A percentile compares a stretch with the other conserved stretches of the same genome.
Conservation (phyloP, 1,140 invertebrate species). For the Atta colombica region DNA sequence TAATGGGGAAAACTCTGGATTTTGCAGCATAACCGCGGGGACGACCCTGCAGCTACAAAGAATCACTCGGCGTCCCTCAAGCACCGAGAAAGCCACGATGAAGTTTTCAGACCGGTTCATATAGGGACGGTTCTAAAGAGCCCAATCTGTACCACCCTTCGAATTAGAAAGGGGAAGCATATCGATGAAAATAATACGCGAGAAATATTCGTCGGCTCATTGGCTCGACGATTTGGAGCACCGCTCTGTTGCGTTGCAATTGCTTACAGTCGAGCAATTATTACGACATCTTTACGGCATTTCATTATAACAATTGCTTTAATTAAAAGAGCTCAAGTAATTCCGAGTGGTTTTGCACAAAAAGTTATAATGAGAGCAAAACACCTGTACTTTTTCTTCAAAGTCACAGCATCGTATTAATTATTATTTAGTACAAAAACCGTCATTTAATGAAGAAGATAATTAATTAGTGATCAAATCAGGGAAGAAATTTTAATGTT, state of each 20-base stretch:
- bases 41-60: slow-evolving; percentile 73
- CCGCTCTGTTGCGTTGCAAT: neutral
- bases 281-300: slow-evolving; percentile 15
- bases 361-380: slow-evolving; percentile 7
- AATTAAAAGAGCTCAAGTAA: neutral
- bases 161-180: slow-evolving; percentile 24
- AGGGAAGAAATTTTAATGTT: neutral
- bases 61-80: slow-evolving; percentile 71
- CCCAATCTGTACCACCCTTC: slow-evolving; percentile 65
- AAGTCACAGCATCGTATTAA: neutral
- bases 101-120: slow-evolving; percentile 73
- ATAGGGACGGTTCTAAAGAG: slow-evolving; percentile 65
- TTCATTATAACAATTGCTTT: slow-evolving; percentile 26
- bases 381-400: neutral
- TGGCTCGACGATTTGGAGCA: slow-evolving; percentile 7
- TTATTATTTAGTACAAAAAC: neutral
- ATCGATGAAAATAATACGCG: slow-evolving; percentile 59
- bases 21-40: slow-evolving; percentile 76
- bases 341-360: neutral
- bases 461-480: neutral
- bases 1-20: slow-evolving; percentile 71
- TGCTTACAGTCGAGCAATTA: slow-evolving; percentile 41
- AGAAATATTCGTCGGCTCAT: slow-evolving; percentile 44
- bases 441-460: neutral
- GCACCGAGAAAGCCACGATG: slow-evolving; percentile 65